A percentile compares a stretch with the other conserved stretches of the same genome.
These are phyloP conservation scores for Teleopsis dalmanni DNA, from an alignment of 1,140 invertebrate species.

Conservation along the genomic window DNA sequence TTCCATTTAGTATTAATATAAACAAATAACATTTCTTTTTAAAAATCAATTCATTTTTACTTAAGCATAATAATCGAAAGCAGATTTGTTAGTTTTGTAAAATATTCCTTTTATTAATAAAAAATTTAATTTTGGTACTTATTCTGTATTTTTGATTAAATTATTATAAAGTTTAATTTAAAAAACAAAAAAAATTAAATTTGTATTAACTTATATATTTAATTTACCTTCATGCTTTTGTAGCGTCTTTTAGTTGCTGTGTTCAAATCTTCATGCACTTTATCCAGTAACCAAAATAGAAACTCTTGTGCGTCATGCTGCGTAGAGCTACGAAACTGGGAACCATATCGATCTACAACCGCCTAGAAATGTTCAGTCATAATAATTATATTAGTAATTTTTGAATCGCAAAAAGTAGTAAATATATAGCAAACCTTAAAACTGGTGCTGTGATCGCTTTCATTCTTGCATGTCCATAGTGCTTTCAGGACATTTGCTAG, in stretches of 20 bases:
- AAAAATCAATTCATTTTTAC: too few relatives aligned
- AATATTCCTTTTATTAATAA: too few relatives aligned
- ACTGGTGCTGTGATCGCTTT: conserved; percentile 78
- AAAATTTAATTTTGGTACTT: too few relatives aligned
- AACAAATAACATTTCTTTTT: too few relatives aligned
- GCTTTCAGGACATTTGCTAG: conserved; percentile 81
- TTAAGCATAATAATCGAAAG: too few relatives aligned
- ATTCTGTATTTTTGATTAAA: too few relatives aligned
- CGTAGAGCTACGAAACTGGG: conserved; percentile 80
- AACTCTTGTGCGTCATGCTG: conserved; percentile 98
- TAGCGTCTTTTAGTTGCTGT: conserved; percentile 87
- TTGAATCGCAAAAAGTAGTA: not conserved
- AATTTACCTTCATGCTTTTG: conserved; percentile 76
- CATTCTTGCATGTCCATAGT: conserved; percentile 88
- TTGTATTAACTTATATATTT: too few relatives aligned
- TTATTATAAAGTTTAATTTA: too few relatives aligned
- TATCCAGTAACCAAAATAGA: conserved; percentile 90
- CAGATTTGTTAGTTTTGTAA: too few relatives aligned
- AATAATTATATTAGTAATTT: not conserved
- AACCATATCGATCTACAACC: conserved; percentile 82
- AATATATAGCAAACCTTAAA: conserved; percentile 54
- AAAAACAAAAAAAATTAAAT: too few relatives aligned
- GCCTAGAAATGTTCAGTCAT: conserved; percentile 34
- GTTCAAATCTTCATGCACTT: conserved; percentile 95
- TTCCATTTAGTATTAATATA: too few relatives aligned